These are phyloP conservation scores for Scolopax mira DNA, from an alignment of 2,113 vertebrate species.

Conservation along the genomic window DNA sequence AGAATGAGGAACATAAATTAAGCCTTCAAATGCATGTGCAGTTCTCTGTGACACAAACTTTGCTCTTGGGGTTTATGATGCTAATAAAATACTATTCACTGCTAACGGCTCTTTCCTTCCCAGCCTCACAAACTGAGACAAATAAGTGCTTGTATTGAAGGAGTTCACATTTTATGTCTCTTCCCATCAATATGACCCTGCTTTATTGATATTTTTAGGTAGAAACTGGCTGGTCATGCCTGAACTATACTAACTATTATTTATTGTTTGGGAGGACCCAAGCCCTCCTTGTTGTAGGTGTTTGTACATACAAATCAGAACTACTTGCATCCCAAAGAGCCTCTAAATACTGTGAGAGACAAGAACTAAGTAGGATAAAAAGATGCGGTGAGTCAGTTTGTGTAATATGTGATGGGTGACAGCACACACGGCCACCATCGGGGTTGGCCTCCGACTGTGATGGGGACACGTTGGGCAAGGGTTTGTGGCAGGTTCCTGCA, in stretches of 20 bases:
- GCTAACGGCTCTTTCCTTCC: slow-evolving; percentile 56
- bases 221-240: slow-evolving; percentile 1
- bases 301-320: not conserved
- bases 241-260: slow-evolving; percentile 13
- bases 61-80: slow-evolving; percentile 68
- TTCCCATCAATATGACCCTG: not conserved
- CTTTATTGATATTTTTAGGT: slow-evolving; percentile 44
- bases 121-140: slow-evolving; percentile 35
- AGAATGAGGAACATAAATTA: slow-evolving; percentile 32
- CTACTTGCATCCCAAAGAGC: not conserved
- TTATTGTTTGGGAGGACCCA: not conserved
- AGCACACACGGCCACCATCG: rapidly evolving
- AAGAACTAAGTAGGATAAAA: not conserved
- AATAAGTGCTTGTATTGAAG: slow-evolving; percentile 33
- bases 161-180: slow-evolving; percentile 57
- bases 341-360: not conserved
- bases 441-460: rapidly evolving
- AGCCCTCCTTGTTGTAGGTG: not conserved
- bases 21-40: slow-evolving; percentile 49
- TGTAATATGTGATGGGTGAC: not conserved
- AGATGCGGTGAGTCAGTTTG: not conserved
- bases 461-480: not conserved
- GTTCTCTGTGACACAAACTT: slow-evolving; percentile 66
- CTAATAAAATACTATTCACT: slow-evolving; percentile 60
- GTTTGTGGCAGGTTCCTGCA: not conserved